A percentile compares a stretch with the other conserved stretches of the same genome.
These are phyloP conservation scores for Achroia grisella DNA, from an alignment of 1,140 invertebrate genomes.

Conservation along the genomic window DNA sequence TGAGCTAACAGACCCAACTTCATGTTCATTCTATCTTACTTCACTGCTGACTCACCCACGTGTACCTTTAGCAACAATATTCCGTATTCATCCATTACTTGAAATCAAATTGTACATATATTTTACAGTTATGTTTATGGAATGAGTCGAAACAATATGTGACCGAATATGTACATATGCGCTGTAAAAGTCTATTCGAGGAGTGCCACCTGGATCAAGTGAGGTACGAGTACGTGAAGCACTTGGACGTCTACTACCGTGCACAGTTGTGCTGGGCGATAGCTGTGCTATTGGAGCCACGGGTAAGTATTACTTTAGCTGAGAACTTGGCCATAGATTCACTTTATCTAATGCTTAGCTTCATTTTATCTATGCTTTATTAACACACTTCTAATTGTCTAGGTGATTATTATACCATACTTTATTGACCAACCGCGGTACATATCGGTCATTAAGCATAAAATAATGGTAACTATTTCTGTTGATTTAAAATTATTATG, in stretches of 20 bases:
- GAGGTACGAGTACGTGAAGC: slow-evolving; percentile 19
- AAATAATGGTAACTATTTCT: slow-evolving; percentile 55
- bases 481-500: too few relatives aligned
- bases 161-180: slow-evolving; percentile 28
- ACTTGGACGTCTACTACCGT: slow-evolving; percentile 36
- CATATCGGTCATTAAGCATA: slow-evolving; percentile 39
- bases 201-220: slow-evolving; percentile 43
- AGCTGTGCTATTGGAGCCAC: slow-evolving; percentile 43
- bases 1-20: too few relatives aligned
- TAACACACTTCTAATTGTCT: slow-evolving; percentile 11
- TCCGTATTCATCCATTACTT: too few relatives aligned
- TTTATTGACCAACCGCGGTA: slow-evolving; percentile 21
- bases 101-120: too few relatives aligned
- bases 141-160: slow-evolving; percentile 26
- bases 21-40: too few relatives aligned
- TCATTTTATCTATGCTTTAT: neutral
- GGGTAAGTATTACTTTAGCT: slow-evolving; percentile 21
- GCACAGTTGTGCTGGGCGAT: slow-evolving; percentile 56
- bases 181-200: slow-evolving; percentile 19
- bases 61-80: too few relatives aligned
- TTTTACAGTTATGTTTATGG: slow-evolving; percentile 44
- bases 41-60: too few relatives aligned
- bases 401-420: slow-evolving; percentile 41
- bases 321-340: neutral
- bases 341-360: neutral